Evolutionary conservation across 2,888 invertebrate genomes (phyloP).

Genomic region (Pollenia labialis): DNA sequence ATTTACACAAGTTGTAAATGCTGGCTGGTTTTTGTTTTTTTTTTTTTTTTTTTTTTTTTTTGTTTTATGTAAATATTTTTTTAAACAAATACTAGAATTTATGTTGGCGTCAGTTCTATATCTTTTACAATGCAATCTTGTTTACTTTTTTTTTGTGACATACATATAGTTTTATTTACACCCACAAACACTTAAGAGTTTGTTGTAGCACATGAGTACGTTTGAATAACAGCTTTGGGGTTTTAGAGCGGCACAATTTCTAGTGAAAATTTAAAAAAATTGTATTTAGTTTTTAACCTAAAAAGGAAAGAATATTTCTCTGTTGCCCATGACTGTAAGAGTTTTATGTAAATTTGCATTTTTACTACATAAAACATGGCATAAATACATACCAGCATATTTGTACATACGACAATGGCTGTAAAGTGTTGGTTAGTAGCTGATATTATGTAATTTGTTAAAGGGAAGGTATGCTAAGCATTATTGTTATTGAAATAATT

Average conservation of each 20-base stretch:
- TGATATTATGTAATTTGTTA: not conserved
- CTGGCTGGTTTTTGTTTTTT: not conserved
- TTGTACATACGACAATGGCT: not conserved
- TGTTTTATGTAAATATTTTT: constrained; percentile 28
- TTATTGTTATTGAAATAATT: no score
- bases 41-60: not conserved
- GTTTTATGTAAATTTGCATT: not conserved
- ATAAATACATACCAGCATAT: not conserved
- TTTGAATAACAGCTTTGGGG: not conserved
- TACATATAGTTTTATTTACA: constrained; percentile 1
- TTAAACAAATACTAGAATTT: constrained; percentile 36
- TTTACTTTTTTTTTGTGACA: not conserved
- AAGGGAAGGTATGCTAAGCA: not conserved
- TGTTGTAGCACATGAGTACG: not conserved
- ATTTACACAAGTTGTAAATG: constrained; percentile 22
- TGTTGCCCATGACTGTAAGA: not conserved
- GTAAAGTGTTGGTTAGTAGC: not conserved
- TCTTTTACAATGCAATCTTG: constrained; percentile 2
- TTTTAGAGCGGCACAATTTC: not conserved
- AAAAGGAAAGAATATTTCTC: no score
- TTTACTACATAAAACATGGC: not conserved
- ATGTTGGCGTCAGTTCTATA: constrained; percentile 54
- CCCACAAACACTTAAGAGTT: not conserved
- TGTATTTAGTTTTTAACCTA: not conserved
- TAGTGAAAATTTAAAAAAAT: not conserved